These are phyloP conservation scores for Andricus grossulariae DNA, from an alignment of 1,140 invertebrate genomes.

Conservation along the genomic window DNA sequence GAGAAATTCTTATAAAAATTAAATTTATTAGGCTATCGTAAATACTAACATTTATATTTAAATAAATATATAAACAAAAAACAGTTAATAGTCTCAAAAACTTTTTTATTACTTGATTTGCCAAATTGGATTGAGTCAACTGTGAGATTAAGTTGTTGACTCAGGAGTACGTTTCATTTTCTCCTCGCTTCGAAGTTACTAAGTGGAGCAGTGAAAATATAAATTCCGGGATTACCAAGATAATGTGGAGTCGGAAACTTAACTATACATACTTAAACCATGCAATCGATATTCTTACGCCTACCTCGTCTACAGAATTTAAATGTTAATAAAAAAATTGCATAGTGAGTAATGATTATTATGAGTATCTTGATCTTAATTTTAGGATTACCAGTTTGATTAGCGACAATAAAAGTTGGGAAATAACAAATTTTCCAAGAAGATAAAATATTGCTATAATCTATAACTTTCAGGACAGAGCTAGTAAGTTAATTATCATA, in stretches of 20 bases:
- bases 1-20: not conserved
- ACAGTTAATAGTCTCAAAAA: too few species aligned
- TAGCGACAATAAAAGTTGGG: too few species aligned
- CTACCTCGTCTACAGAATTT: constrained; percentile 2
- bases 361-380: not conserved
- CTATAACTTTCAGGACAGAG: too few species aligned
- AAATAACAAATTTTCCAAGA: too few species aligned
- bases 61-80: too few species aligned
- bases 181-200: constrained; percentile 19
- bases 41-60: too few species aligned
- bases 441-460: too few species aligned
- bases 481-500: too few species aligned
- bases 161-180: constrained; percentile 20
- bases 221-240: constrained; percentile 26
- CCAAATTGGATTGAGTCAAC: constrained; percentile 12
- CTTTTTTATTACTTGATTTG: not conserved
- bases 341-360: not conserved
- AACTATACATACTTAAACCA: not conserved
- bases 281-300: constrained; percentile 13
- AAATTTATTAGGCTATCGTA: not conserved
- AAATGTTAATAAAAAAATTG: not conserved
- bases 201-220: constrained; percentile 31
- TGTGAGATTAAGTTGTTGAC: constrained; percentile 19
- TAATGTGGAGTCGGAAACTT: constrained; percentile 22
- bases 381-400: too few species aligned